Evolutionary conservation across 2,888 invertebrate species (phyloP), one percentile per base, ranked within the genome.

Genomic region (Strigamia crassipes): DNA sequence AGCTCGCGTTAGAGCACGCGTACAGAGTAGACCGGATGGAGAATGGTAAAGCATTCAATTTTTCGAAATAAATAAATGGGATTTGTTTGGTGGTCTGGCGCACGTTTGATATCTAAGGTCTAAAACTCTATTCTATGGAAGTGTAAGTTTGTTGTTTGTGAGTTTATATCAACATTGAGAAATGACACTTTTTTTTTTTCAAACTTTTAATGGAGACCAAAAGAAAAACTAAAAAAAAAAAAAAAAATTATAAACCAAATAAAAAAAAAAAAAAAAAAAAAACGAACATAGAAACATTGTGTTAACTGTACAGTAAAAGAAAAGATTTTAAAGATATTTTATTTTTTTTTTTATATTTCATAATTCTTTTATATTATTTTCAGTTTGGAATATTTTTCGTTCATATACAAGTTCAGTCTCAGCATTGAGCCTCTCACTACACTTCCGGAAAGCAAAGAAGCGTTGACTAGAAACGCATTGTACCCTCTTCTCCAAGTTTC

Each of bases 381-480:
- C n/a, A n/a, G 51, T 51, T 51, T 51, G 51, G 51, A 51, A 27
- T 23, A 66, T 27, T 66, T 66, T 66, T 66, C 9, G 23, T 13
- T 66, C 31, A 66, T 10, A 9, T 31, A 15, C 9, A 66, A 27
- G 66, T 66, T 66, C 66, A 66, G 23, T 27, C 66, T 66, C 15
- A 61, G 31, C 27, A 31, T 66, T 66, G 66, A 66, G 66, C 61
- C 21, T 21, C 21, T 61, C 61, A 27, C 27, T 31, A 27, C 12
- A 27, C 66, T 31, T 27, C 23, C 12, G 23, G 66, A 66, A 66
- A 23, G 66, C 9, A 66, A 23, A 51, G 51, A 51, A 51, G 34
- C 51, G 51, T 15, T 23, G 66, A 66, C 66, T 66, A 66, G 66
- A 66, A 27, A 66, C 66, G 66, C 66, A 27, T 66, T 66, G 66